A percentile compares a stretch with the other conserved stretches of the same genome.
Evolutionary conservation across 2,888 invertebrate species (phyloP).

Genomic region (Antitype chi): DNA sequence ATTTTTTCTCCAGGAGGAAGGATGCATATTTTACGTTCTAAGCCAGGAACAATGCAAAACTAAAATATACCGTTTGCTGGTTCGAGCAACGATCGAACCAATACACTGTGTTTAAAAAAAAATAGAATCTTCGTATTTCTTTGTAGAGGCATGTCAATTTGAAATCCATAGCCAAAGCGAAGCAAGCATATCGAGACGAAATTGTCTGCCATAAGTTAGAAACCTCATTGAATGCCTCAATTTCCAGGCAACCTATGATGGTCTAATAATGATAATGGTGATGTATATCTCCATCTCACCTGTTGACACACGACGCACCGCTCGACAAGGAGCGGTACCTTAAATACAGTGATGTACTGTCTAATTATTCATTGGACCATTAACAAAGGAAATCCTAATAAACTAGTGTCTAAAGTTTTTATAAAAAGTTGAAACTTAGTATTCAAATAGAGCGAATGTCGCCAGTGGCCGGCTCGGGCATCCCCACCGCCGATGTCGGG

Average conservation of each 20-base stretch:
- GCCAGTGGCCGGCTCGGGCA: slow-evolving; percentile 36
- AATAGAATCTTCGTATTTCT: neutral
- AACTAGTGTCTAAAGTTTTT: slow-evolving; percentile 2
- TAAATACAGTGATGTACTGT: neutral
- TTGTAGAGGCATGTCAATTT: neutral
- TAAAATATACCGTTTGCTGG: neutral
- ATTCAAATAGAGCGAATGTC: slow-evolving; percentile 47
- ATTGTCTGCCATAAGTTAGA: too few relatives aligned
- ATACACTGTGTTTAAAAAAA: neutral
- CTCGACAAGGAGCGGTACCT: neutral
- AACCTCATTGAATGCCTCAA: too few relatives aligned
- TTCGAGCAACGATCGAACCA: neutral
- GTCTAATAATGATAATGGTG: neutral
- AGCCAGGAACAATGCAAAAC: slow-evolving; percentile 54
- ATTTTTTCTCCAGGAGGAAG: slow-evolving; percentile 57
- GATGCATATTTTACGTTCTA: slow-evolving; percentile 62
- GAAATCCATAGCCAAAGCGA: neutral
- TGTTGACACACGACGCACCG: neutral
- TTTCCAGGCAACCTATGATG: neutral
- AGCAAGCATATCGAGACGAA: neutral
- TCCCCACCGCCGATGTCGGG: slow-evolving; percentile 51
- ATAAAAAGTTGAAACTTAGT: slow-evolving; percentile 32
- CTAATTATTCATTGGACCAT: neutral
- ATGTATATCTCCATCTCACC: neutral
- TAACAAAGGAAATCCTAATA: neutral